phyloP scores from a whole-genome alignment of 2,113 vertebrate species.

The Bubo scandiacus region DNA sequence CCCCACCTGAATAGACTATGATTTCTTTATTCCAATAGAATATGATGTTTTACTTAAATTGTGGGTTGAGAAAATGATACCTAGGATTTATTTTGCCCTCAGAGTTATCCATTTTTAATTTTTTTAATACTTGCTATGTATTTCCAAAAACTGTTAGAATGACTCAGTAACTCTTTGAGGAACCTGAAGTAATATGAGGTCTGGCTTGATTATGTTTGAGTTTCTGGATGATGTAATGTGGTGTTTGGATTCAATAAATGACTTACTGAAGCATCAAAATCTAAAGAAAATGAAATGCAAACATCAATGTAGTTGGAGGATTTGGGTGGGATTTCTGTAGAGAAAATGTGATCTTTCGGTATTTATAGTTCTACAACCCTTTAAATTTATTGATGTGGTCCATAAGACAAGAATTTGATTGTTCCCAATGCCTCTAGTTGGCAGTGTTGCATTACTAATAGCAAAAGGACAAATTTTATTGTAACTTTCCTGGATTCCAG shows the following conservation, averaged over 20 bases:
- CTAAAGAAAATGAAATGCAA: neutral
- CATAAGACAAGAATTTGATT: neutral
- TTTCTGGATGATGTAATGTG: neutral
- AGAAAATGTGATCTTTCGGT: neutral
- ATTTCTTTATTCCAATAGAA: neutral
- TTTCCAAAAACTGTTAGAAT: neutral
- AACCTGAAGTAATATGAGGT: neutral
- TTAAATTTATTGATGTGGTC: neutral
- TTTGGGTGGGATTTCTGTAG: neutral
- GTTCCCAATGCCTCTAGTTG: constrained; percentile 21
- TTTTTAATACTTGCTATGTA: neutral
- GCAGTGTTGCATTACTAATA: constrained; percentile 53
- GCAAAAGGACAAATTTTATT: neutral
- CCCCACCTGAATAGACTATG: neutral
- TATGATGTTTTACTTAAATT: neutral
- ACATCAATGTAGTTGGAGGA: neutral
- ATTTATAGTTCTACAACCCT: neutral
- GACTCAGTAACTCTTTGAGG: neutral
- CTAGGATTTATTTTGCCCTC: neutral
- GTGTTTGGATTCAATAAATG: neutral
- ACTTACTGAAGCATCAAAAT: neutral
- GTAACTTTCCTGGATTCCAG: neutral
- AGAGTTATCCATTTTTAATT: fast-evolving
- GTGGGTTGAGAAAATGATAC: neutral
- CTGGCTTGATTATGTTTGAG: neutral